phyloP scores from a whole-genome alignment of 2,888 invertebrate species.

The Trachelus troglodyta region DNA sequence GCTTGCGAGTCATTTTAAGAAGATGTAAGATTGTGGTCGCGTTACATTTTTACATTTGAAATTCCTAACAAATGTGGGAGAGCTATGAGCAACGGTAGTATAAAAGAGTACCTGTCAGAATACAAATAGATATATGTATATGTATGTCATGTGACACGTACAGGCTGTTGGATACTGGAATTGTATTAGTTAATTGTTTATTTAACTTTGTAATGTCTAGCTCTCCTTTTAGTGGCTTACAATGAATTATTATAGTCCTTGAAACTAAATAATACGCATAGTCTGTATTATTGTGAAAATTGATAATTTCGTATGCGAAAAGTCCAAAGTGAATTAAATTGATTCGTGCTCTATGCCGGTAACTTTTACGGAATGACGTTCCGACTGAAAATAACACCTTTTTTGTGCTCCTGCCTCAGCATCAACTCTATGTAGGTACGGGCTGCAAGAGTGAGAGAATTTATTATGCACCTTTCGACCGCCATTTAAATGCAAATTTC shows the following conservation, averaged over 20 bases:
- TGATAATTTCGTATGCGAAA: background rate
- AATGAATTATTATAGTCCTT: too few relatives aligned
- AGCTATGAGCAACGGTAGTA: background rate
- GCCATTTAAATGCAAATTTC: constrained; percentile 63
- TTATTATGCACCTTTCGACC: constrained; percentile 58
- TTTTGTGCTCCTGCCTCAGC: background rate
- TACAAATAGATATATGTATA: background rate
- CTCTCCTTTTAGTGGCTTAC: background rate
- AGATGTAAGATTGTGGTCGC: background rate
- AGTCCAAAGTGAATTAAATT: background rate
- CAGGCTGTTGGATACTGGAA: background rate
- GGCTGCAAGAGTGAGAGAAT: constrained; percentile 40
- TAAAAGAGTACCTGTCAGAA: background rate
- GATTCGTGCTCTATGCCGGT: background rate
- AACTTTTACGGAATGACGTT: background rate
- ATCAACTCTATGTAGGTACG: background rate
- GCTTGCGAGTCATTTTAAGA: background rate
- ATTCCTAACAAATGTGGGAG: background rate
- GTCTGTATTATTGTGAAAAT: background rate
- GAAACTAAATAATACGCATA: background rate
- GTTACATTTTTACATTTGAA: background rate
- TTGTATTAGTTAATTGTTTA: background rate
- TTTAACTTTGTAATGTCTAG: background rate
- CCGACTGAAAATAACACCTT: background rate
- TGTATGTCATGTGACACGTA: background rate